Evolutionary conservation across 2,113 vertebrate species (phyloP), one percentile per base, ranked within the genome.

Genomic region (Sceloporus undulatus): DNA sequence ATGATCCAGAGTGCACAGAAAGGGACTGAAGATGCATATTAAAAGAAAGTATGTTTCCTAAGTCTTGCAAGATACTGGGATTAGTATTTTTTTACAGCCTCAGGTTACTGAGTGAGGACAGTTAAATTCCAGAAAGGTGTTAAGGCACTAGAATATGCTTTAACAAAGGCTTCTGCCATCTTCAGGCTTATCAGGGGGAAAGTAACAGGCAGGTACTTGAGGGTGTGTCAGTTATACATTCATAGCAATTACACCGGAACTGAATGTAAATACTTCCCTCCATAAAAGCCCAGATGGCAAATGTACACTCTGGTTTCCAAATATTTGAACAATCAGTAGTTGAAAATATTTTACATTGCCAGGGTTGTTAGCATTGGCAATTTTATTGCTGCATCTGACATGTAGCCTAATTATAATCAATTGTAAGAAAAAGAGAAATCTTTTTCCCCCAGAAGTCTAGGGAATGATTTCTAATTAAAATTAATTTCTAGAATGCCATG

Each of bases 261-360:
- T 19, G 38, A 79, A 59, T 29, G 73, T 75, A 85, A 85, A 76
- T 71, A 77, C 38, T 62, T 75, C 52, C 34, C n/a, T 74, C 8
- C 52, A 75, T n/a, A 59, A 75, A 62, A 42, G 5, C 25, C 34
- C 68, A 62, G 68, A 42, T 81, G 78, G 34, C 5, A 81, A 87
- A 87, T 87, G 78, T 27, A 85, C 9, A 77, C 59, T n/a, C 16
- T 85, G 27, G 83, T 34, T 75, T 56, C 48, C 52, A 85, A 75
- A 75, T 74, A 85, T 85, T 74, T 84, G 48, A 29, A 84, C 48
- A 52, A 73, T 73, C 23, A 29, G n/a, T 73, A 81, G 68, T n/a
- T 52, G 27, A 34, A 74, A 81, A 42, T 87, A 25, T 73, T 23
- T 76, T 76, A 52, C 18, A 83, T 66, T 52, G 52, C 48, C 68